These are phyloP conservation scores for Epinotia demarniana DNA, from an alignment of 2,888 invertebrate genomes.

Conservation along the genomic window DNA sequence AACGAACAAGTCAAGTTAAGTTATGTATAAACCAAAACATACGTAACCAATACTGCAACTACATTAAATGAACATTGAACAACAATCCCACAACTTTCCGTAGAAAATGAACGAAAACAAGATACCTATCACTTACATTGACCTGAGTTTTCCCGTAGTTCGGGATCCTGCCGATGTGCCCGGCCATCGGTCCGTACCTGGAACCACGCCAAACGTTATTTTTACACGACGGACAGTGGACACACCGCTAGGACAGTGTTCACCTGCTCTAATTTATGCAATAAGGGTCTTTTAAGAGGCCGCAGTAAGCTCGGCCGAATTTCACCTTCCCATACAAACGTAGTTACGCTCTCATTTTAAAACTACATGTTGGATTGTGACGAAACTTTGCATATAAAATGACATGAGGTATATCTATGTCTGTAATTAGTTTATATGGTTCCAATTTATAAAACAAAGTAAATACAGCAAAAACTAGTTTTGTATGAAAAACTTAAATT, in stretches of 20 bases:
- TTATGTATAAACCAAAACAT: not conserved
- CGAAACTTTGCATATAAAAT: no score
- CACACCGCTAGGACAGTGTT: slow-evolving; percentile 57
- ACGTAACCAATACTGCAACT: not conserved
- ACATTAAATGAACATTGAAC: not conserved
- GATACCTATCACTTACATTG: slow-evolving; percentile 68
- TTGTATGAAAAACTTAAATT: no score
- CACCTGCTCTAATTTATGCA: slow-evolving; percentile 63
- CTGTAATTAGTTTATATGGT: no score
- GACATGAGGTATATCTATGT: no score
- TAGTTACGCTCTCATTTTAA: no score
- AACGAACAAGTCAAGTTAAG: no score
- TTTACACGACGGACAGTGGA: slow-evolving; percentile 62
- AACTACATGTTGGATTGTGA: no score
- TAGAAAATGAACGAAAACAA: not conserved
- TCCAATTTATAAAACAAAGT: no score
- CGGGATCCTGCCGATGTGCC: slow-evolving; percentile 80
- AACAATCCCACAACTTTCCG: not conserved
- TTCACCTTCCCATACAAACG: no score
- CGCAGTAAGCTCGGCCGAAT: no score
- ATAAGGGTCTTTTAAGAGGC: not conserved
- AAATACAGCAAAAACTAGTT: no score
- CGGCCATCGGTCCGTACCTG: slow-evolving; percentile 76
- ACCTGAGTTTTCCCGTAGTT: slow-evolving; percentile 79
- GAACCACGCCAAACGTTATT: slow-evolving; percentile 80